These are phyloP conservation scores for Grammomys surdaster DNA, from an alignment of 2,113 vertebrate genomes.

Conservation along the genomic window DNA sequence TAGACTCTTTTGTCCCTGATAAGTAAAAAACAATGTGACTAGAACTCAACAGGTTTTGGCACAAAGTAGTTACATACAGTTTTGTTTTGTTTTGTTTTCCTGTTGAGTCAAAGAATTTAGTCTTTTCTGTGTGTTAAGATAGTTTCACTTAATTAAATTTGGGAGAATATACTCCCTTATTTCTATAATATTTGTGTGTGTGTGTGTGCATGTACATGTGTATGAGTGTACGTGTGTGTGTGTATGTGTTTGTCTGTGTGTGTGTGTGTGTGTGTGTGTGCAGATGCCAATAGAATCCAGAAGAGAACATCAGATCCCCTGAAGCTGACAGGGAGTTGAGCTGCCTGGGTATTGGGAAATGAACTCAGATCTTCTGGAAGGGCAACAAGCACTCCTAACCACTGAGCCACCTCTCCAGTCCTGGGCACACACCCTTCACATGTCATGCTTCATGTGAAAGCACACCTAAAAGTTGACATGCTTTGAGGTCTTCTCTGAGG, in stretches of 20 bases:
- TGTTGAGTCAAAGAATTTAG: conserved; percentile 22
- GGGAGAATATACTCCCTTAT: background rate
- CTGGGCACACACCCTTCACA: background rate
- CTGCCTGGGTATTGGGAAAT: background rate
- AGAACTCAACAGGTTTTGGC: background rate
- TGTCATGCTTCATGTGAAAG: background rate
- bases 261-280: background rate
- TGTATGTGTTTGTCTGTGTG: background rate
- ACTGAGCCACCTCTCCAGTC: background rate
- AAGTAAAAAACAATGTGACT: background rate
- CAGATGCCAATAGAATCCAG: background rate
- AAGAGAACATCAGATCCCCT: background rate
- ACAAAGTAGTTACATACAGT: background rate
- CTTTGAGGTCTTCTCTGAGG: background rate
- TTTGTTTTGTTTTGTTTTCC: background rate
- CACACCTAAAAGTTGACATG: background rate
- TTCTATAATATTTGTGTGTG: background rate
- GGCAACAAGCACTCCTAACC: background rate
- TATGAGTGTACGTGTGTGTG: background rate
- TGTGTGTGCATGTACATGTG: background rate
- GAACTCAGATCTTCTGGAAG: background rate
- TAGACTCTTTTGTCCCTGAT: background rate
- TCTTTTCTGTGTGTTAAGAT: background rate
- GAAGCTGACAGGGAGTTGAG: background rate
- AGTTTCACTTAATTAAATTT: background rate